phyloP scores from a whole-genome alignment of 1,140 invertebrate species.

The Drosophila repleta region DNA sequence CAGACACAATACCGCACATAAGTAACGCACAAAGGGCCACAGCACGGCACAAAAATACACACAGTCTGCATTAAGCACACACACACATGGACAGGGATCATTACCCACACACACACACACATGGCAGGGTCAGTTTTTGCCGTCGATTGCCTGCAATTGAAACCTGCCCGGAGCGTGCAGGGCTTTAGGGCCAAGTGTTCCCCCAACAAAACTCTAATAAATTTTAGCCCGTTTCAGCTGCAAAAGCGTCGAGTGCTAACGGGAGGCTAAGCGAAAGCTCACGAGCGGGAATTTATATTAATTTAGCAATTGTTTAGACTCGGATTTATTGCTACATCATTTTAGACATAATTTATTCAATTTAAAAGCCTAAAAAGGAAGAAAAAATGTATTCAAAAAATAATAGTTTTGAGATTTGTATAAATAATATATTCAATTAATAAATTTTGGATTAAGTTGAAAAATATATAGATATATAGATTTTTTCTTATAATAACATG shows the following conservation, averaged over 20 bases:
- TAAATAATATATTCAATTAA: no score
- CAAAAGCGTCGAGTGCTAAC: background rate
- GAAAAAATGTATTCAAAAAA: no score
- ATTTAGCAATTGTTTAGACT: no score
- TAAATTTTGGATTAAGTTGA: no score
- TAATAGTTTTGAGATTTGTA: no score
- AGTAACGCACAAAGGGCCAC: constrained; percentile 64
- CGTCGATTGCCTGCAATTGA: constrained; percentile 50
- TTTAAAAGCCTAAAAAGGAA: no score
- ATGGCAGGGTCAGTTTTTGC: constrained; percentile 57
- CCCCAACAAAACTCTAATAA: constrained; percentile 11
- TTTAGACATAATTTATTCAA: no score
- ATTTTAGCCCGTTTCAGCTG: background rate
- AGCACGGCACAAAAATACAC: constrained; percentile 4
- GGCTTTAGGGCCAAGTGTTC: constrained; percentile 10
- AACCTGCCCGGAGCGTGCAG: constrained; percentile 11
- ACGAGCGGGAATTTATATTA: background rate
- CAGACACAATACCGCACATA: constrained; percentile 38
- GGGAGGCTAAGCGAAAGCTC: background rate
- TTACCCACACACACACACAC: background rate
- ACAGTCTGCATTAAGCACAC: background rate
- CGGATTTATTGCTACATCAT: no score
- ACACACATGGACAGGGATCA: constrained; percentile 5
- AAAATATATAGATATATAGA: no score
- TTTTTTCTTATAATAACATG: no score